These are phyloP conservation scores for Scaptomyza reducta DNA, from an alignment of 2,888 invertebrate species.

Conservation along the genomic window DNA sequence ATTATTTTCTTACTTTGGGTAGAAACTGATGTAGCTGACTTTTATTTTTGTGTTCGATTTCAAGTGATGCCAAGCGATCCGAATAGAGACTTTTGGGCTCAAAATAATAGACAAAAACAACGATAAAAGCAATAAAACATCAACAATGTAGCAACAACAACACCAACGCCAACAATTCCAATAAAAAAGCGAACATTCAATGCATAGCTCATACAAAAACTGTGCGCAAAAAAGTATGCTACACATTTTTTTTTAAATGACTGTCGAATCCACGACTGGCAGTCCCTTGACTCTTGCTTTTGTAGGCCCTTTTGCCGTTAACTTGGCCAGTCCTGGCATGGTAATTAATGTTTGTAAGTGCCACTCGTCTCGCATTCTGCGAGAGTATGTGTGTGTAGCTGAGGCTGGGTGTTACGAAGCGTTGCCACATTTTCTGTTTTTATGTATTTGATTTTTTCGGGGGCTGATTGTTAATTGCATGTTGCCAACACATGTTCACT, in stretches of 20 bases:
- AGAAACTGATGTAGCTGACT: background rate
- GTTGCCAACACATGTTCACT: slow-evolving; percentile 64
- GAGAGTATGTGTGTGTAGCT: slow-evolving; percentile 8
- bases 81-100: slow-evolving; percentile 37
- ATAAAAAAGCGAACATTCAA: slow-evolving; percentile 64
- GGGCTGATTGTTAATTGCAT: slow-evolving; percentile 73
- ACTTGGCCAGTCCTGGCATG: slow-evolving; percentile 65
- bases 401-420: slow-evolving; percentile 12
- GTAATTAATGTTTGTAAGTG: slow-evolving; percentile 75
- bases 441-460: slow-evolving; percentile 28
- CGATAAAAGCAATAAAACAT: slow-evolving; percentile 10
- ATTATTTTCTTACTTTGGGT: background rate
- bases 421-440: slow-evolving; percentile 54
- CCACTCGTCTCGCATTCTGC: slow-evolving; percentile 45
- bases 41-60: slow-evolving; percentile 11
- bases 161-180: slow-evolving; percentile 37
- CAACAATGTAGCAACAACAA: slow-evolving; percentile 14
- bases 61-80: slow-evolving; percentile 4
- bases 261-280: slow-evolving; percentile 22
- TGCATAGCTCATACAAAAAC: slow-evolving; percentile 52
- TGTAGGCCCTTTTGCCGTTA: slow-evolving; percentile 30
- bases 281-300: slow-evolving; percentile 39
- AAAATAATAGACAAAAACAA: slow-evolving; percentile 27
- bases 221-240: slow-evolving; percentile 68
- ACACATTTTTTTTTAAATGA: slow-evolving; percentile 40